A percentile compares a stretch with the other conserved stretches of the same genome.
Evolutionary conservation across 2,888 invertebrate species (phyloP).

Genomic region (Phortica magna): DNA sequence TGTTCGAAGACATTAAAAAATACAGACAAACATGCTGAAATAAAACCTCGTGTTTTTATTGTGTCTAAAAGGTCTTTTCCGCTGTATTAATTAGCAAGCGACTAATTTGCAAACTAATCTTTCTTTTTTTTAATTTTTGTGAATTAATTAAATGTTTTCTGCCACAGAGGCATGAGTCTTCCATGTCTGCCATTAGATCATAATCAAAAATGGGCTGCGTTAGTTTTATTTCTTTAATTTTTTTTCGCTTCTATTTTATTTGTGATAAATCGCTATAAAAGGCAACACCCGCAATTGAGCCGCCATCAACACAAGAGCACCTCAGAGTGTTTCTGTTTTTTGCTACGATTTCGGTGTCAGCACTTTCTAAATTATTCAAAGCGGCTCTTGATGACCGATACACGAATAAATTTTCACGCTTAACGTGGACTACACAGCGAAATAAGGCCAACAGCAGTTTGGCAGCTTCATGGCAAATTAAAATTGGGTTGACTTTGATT

Average conservation of each 20-base stretch:
- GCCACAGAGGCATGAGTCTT: not conserved
- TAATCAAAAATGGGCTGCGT: not conserved
- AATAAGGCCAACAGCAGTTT: not conserved
- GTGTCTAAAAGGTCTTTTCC: not conserved
- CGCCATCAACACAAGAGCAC: not conserved
- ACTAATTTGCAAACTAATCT: not conserved
- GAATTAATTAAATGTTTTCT: not conserved
- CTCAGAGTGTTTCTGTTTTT: too few relatives aligned
- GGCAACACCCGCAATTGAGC: conserved; percentile 3
- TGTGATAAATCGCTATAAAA: not conserved
- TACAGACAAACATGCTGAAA: not conserved
- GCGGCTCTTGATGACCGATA: not conserved
- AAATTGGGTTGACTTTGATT: not conserved
- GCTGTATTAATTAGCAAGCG: not conserved
- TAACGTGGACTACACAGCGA: not conserved
- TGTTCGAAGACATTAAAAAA: not conserved
- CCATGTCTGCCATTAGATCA: not conserved
- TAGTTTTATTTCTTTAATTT: too few relatives aligned
- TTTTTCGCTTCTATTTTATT: not conserved
- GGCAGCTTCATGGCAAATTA: conserved; percentile 16
- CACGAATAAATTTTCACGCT: conserved; percentile 4
- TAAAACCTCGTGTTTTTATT: too few relatives aligned
- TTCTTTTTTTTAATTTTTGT: not conserved
- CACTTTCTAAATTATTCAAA: conserved; percentile 25
- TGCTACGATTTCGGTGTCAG: conserved; percentile 12